phyloP scores from a whole-genome alignment of 92 coral and sea anemone genomes.

The Anthopleura xanthogrammica region DNA sequence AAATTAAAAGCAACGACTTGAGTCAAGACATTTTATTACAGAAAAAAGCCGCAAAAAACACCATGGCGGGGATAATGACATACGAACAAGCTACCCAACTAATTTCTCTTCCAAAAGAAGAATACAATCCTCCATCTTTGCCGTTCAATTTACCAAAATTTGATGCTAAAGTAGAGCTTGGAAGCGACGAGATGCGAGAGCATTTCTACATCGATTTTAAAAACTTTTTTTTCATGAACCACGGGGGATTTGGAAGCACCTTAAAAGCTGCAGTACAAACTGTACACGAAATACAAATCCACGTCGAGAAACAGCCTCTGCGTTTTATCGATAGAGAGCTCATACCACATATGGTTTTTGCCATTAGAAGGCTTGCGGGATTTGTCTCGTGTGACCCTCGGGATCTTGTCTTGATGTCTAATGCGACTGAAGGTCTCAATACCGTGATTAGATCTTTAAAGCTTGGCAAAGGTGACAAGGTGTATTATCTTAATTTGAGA shows the following conservation, averaged over 20 bases:
- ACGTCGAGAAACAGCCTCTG: constrained; percentile 58
- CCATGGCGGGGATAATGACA: constrained; percentile 46
- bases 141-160: constrained; percentile 47
- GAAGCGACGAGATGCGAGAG: constrained; percentile 44
- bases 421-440: constrained; percentile 55
- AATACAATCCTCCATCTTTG: constrained; percentile 49
- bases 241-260: constrained; percentile 69
- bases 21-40: background rate
- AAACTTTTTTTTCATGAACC: constrained; percentile 67
- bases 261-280: constrained; percentile 49
- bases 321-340: constrained; percentile 60
- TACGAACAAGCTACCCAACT: constrained; percentile 42
- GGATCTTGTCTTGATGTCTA: constrained; percentile 56
- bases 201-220: constrained; percentile 51
- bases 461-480: constrained; percentile 56
- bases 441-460: constrained; percentile 53
- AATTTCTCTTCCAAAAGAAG: constrained; percentile 33
- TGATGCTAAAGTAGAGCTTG: constrained; percentile 19
- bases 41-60: background rate
- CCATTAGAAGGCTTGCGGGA: constrained; percentile 57
- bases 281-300: constrained; percentile 53
- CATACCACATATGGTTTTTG: constrained; percentile 48
- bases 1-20: background rate
- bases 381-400: constrained; percentile 65
- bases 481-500: constrained; percentile 58